Evolutionary conservation across 2,888 invertebrate genomes (phyloP), one percentile per base, ranked within the genome.

Genomic region (Diplazon laetatorius): DNA sequence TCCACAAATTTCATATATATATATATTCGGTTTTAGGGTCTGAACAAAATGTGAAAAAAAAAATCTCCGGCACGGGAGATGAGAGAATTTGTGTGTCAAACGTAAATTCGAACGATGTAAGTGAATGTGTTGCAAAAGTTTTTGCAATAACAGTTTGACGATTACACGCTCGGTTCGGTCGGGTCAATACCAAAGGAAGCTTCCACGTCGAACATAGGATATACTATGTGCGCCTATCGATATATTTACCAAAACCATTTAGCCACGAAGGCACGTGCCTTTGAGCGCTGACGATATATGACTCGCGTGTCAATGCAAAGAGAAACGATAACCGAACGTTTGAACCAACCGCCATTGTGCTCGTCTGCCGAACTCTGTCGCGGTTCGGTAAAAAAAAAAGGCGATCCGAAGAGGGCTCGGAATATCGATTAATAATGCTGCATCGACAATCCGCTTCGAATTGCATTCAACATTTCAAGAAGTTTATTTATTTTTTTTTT

Each of bases 291-390:
- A 16, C 68, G 55, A 68, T 55, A n/a, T n/a, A 44, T 55, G 39
- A 44, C 44, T 44, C 50, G 39, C 30, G 20, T 9, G n/a, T 16
- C 6, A 14, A 42, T 55, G 68, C 20, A 68, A 55, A 68, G 39
- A 52, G 68, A 55, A 68, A 55, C 42, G 42, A 52, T 35, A 52
- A 18, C 8, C 42, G 30, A 22, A 44, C 25, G 18, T 18, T 52
- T 55, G n/a, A 52, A 68, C 39, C 55, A 30, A 55, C 52, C 52
- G 30, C 18, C 42, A 10, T 25, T 68, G 42, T 39, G 42, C 30
- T 66, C 66, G 66, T 66, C 66, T 42, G 66, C 55, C 66, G 52
- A 66, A 55, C 66, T n/a, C n/a, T 52, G 52, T 55, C 12, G 52
- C n/a, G 39, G 42, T 12, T 30, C 22, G 16, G 44, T 4, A 62